phyloP scores from a whole-genome alignment of 2,113 vertebrate species.

The Haplochromis burtoni region DNA sequence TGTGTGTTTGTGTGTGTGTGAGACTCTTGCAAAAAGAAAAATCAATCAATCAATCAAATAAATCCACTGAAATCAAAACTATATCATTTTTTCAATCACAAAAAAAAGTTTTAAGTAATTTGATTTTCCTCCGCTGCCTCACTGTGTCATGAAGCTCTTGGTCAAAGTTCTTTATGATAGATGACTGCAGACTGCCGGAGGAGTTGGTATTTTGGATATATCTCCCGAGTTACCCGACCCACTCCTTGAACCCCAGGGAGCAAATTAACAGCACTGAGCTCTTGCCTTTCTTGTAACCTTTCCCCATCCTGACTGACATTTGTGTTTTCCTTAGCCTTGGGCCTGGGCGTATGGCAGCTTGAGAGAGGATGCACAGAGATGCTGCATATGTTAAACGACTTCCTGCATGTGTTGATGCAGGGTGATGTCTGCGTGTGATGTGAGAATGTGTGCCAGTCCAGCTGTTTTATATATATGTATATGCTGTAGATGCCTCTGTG shows the following conservation, averaged over 20 bases:
- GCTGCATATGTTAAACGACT: constrained; percentile 61
- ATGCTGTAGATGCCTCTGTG: neutral
- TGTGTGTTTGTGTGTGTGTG: neutral
- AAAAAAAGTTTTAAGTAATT: neutral
- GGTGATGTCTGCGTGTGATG: constrained; percentile 1
- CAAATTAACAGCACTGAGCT: constrained; percentile 67
- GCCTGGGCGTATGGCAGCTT: constrained; percentile 46
- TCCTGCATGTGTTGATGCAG: constrained; percentile 5
- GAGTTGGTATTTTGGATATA: constrained; percentile 41
- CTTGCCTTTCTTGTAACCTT: constrained; percentile 63
- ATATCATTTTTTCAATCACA: neutral
- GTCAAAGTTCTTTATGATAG: neutral
- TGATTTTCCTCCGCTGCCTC: neutral
- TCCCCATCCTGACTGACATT: constrained; percentile 67
- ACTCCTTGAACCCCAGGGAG: constrained; percentile 53
- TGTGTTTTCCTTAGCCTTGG: constrained; percentile 63
- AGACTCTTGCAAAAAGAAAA: neutral
- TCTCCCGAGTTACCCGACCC: constrained; percentile 32
- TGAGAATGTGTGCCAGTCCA: constrained; percentile 16
- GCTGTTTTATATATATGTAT: constrained; percentile 9
- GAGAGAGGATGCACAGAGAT: constrained; percentile 39
- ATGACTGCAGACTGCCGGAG: neutral
- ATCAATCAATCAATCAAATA: rapidly evolving
- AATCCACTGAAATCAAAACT: neutral
- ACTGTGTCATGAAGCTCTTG: neutral